Evolutionary conservation across 2,888 invertebrate genomes (phyloP), one percentile per base, ranked within the genome.

Genomic region (Cerceris ruficornis): DNA sequence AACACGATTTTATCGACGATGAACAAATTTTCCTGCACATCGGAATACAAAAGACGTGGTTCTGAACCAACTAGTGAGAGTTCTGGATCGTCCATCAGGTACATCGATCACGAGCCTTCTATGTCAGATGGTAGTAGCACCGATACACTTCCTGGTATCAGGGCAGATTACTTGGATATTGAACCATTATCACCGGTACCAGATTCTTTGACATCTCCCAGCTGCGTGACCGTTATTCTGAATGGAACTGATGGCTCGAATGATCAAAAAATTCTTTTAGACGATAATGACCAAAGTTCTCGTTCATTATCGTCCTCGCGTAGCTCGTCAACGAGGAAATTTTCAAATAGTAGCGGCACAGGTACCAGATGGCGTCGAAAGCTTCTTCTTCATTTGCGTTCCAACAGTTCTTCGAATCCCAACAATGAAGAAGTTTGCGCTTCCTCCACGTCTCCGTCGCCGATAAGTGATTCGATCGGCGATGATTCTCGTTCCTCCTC

Each of bases 331-430:
- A 75, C 80, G 8, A 83, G 81, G 13, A 84, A 83, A 9, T 69
- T 76, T n/a, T 59, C 75, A 17, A 71, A 75, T 28, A 80, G 75
- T 68, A 84, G 75, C 54, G 79, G 82, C 82, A 93, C 93, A 1
- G 93, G 93, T 49, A 93, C 94, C 82, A 92, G 94, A 69, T 90
- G 94, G 87, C 92, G 94, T 92, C 93, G 93, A 50, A 94, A 94
- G 59, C 93, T 94, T 4, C 93, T 94, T 14, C 91, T 94, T 60
- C 93, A 94, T 85, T 91, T 94, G 49, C 93, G 93, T 91, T 83
- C 94, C 91, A 81, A 90, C 92, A 84, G 94, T 92, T 89, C 88
- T 2, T 84, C 91, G 6, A 88, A 82, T 67, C 88, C 88, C n/a
- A 86, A 85, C 81, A 87, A 88, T 65, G 87, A 87, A 60, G 88